Conservation (phyloP, 2,113 vertebrate genomes). For the Calidris pugnax region DNA sequence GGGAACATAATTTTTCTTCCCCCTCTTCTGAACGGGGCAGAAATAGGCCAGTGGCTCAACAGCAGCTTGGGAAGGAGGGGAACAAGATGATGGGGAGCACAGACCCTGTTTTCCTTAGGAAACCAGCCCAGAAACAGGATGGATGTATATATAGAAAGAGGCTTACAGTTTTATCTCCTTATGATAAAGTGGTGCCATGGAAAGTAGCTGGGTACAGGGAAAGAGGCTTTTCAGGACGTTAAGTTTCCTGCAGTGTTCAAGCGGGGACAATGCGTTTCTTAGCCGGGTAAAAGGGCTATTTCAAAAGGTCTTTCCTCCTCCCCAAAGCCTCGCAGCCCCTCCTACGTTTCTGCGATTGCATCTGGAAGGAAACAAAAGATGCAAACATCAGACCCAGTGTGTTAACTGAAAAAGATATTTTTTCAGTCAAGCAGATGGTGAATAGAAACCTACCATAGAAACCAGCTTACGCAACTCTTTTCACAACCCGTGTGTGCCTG, state of each 20-base stretch:
- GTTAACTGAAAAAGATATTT: constrained; percentile 38
- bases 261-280: background rate
- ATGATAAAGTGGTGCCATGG: constrained; percentile 7
- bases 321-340: background rate
- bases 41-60: background rate
- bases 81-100: background rate
- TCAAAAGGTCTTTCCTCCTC: background rate
- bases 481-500: background rate
- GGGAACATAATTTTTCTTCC: background rate
- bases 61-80: background rate
- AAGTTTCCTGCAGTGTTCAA: background rate
- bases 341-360: constrained; percentile 35
- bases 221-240: background rate
- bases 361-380: constrained; percentile 52
- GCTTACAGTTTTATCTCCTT: background rate
- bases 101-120: background rate
- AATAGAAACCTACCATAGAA: constrained; percentile 33
- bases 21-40: background rate
- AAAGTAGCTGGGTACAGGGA: background rate
- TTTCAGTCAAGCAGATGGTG: constrained; percentile 46
- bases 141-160: background rate
- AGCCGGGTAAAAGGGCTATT: background rate
- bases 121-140: background rate
- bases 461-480: constrained; percentile 18
- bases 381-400: constrained; percentile 37